A percentile compares a stretch with the other conserved stretches of the same genome.
Evolutionary conservation across 1,140 invertebrate species (phyloP).

Genomic region (Brachionus manjavacas): DNA sequence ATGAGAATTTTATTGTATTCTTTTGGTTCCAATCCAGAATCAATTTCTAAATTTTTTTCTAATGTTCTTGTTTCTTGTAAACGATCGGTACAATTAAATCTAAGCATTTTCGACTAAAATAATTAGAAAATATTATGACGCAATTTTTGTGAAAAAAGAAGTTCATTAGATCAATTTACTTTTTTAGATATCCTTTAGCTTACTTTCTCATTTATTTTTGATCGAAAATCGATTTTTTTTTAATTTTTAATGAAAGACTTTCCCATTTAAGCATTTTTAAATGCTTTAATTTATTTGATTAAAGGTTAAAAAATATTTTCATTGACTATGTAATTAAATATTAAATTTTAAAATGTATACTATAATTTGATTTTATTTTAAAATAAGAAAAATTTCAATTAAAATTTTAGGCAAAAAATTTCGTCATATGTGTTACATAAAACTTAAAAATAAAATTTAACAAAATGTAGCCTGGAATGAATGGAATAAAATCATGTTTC

Average conservation of each 20-base stretch:
- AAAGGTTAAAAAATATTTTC: not conserved
- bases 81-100: constrained; percentile 15
- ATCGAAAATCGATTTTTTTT: no score
- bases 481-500: not conserved
- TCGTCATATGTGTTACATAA: not conserved
- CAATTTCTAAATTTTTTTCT: not conserved
- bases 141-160: no score
- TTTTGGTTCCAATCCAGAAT: not conserved
- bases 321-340: no score
- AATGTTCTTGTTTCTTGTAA: not conserved
- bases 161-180: no score
- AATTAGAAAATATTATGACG: not conserved
- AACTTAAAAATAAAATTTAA: constrained; percentile 17
- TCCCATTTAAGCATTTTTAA: not conserved
- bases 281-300: not conserved
- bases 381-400: constrained; percentile 20
- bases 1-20: not conserved
- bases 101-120: not conserved
- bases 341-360: not conserved
- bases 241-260: not conserved
- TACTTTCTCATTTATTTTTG: no score
- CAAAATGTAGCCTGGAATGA: not conserved
- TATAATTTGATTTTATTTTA: not conserved
- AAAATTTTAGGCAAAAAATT: not conserved
- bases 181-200: no score